Base-by-base conservation (phyloP, 2,113 vertebrate genomes). In the Corydoras maculifer region DNA sequence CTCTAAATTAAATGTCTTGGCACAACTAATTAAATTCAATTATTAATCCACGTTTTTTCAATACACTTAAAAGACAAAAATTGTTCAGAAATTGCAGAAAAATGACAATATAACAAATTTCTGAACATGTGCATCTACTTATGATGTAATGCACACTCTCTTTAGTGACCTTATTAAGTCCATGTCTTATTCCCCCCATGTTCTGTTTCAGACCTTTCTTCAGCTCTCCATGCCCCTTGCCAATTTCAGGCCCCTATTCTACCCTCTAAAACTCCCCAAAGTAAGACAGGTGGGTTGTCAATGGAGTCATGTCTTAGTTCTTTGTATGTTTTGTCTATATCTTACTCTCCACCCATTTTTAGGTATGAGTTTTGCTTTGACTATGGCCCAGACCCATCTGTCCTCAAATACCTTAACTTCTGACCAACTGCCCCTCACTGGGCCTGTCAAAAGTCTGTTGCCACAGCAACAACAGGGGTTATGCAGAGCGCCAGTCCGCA, bases 181-280 rank as follows among this genome's bases (percentile, higher is more conserved):
- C 31, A 54, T 51, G 35, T 58, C 43, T 54, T 59, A 65, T 50
- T 62, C 8, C 32, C 53, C 50, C 35, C 35, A 1, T 15, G 25
- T 50, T 77, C 82, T 77, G 43, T 82, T 84, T 55, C 82, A 91
- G 91, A 85, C 75, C 58, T 77, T 78, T 72, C 35, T 43, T 43
- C 35, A 43, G 35, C 35, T 8, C 35, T 43, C 7, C 35, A 65
- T 80, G 77, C 78, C 49, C 81, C 84, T 82, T 84, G 75, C 77
- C 82, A 83, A 69, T 71, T 80, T 87, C 87, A 90, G 82, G 77
- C 84, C 55, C 87, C 85, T 79, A 84, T 75, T 77, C 86, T 87
- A 80, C 82, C 85, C 79, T 80, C 74, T 65, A 58, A 75, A 68
- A 81, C 72, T 60, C 72, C 57, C 69, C 86, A 84, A 15, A 50